Percentiles rank a stretch among this genome's conserved stretches.
These are phyloP conservation scores for Chionomys nivalis DNA, from an alignment of 2,113 vertebrate species.

Conservation along the genomic window DNA sequence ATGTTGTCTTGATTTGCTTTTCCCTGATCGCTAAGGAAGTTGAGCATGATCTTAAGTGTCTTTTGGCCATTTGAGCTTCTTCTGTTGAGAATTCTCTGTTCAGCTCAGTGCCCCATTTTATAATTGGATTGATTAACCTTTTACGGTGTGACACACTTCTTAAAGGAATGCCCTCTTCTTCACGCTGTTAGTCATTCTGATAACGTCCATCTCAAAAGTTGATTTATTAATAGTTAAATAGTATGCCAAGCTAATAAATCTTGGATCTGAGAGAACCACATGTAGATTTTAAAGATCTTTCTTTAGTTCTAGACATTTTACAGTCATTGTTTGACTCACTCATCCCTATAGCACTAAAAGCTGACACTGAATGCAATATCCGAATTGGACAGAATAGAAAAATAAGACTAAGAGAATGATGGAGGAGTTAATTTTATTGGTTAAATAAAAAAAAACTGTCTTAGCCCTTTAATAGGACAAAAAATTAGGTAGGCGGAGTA, in stretches of 20 bases:
- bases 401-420: background rate
- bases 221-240: constrained; percentile 28
- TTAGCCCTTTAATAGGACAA: too few relatives aligned
- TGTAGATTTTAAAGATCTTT: constrained; percentile 49
- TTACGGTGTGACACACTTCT: background rate
- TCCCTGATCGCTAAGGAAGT: too few relatives aligned
- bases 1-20: too few relatives aligned
- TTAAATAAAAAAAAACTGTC: too few relatives aligned
- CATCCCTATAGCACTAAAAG: background rate
- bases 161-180: background rate
- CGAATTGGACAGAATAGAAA: background rate
- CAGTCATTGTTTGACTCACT: constrained; percentile 20
- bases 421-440: too few relatives aligned
- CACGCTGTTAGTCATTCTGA: background rate
- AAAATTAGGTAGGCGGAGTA: too few relatives aligned
- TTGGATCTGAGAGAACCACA: constrained; percentile 1
- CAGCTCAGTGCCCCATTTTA: too few relatives aligned
- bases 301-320: constrained; percentile 32
- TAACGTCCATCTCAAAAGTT: constrained; percentile 13
- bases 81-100: too few relatives aligned
- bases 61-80: too few relatives aligned
- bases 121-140: too few relatives aligned
- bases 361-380: background rate
- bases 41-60: too few relatives aligned
- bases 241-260: constrained; percentile 34